Percentiles rank a stretch among this genome's conserved stretches.
Evolutionary conservation across 2,888 invertebrate species (phyloP).

Genomic region (Yponomeuta plumbellus): DNA sequence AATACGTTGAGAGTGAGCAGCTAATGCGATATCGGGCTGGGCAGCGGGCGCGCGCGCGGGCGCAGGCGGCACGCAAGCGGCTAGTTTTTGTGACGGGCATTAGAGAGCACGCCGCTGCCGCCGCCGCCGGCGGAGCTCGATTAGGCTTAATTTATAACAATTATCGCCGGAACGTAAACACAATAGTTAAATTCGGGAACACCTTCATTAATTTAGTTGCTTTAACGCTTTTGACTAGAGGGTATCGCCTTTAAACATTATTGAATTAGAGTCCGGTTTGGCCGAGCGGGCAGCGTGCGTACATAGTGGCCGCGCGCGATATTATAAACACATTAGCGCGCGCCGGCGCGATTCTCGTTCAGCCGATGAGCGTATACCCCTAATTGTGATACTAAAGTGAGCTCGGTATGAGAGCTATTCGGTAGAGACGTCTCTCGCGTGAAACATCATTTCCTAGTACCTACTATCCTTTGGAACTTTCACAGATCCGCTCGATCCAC

Average conservation of each 20-base stretch:
- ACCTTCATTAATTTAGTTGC: constrained; percentile 54
- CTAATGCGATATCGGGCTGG: neutral
- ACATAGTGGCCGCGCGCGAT: constrained; percentile 26
- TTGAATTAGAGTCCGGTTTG: constrained; percentile 20
- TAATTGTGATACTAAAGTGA: constrained; percentile 2
- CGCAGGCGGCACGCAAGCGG: neutral
- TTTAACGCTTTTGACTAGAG: constrained; percentile 17
- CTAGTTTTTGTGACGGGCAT: constrained; percentile 1
- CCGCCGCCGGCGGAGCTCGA: constrained; percentile 22
- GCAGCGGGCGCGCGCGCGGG: neutral
- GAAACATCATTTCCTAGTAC: neutral
- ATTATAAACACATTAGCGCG: constrained; percentile 53
- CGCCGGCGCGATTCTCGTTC: neutral
- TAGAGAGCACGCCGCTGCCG: neutral
- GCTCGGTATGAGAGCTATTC: constrained; percentile 1
- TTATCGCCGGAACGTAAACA: constrained; percentile 47
- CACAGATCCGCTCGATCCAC: neutral
- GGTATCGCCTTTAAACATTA: neutral
- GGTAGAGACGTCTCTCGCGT: neutral
- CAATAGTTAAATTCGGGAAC: constrained; percentile 53
- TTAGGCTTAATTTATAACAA: constrained; percentile 57
- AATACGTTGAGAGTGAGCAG: neutral
- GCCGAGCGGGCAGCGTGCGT: constrained; percentile 13
- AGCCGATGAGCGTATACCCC: constrained; percentile 8
- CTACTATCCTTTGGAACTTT: neutral